phyloP scores from a whole-genome alignment of 53 echinoderm and acorn worm species.

The Echinarachnius parma region DNA sequence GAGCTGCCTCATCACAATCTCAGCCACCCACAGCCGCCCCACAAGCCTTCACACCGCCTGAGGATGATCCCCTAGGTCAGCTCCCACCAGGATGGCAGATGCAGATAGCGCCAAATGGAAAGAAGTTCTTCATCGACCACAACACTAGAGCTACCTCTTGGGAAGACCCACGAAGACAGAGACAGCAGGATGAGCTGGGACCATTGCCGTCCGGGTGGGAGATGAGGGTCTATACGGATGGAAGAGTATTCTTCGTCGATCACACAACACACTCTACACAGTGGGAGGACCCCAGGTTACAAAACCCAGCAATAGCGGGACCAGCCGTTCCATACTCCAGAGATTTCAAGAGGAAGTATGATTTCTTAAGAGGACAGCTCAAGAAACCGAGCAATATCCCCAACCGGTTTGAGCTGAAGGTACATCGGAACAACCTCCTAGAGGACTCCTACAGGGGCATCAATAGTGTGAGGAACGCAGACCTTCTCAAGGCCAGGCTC shows the following conservation, averaged over 20 bases:
- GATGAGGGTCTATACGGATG: conserved; percentile 75
- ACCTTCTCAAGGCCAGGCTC: conserved; percentile 84
- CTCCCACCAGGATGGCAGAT: conserved; percentile 94
- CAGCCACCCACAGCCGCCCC: conserved; percentile 20
- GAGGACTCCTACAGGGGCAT: conserved; percentile 90
- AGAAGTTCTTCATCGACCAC: conserved; percentile 90
- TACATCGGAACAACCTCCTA: conserved; percentile 70
- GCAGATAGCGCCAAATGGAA: conserved; percentile 76
- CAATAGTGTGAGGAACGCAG: conserved; percentile 73
- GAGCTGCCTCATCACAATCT: too few species aligned
- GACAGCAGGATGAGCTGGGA: conserved; percentile 83
- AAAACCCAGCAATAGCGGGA: conserved; percentile 87
- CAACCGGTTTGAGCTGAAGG: conserved; percentile 88
- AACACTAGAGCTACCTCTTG: conserved; percentile 86
- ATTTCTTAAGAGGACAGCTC: conserved; percentile 76
- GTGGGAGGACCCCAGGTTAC: conserved; percentile 96
- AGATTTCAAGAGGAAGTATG: conserved; percentile 97
- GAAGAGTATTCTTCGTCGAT: conserved; percentile 91
- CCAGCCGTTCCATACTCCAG: conserved; percentile 96
- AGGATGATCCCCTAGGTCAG: conserved; percentile 79
- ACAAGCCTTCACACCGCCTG: conserved; percentile 43
- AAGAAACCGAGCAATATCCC: conserved; percentile 92
- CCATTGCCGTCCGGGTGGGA: conserved; percentile 91
- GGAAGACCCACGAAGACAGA: conserved; percentile 79
- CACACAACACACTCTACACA: conserved; percentile 92